A percentile compares a stretch with the other conserved stretches of the same genome.
These are phyloP conservation scores for Lydus trimaculatus DNA, from an alignment of 2,888 invertebrate genomes.

Conservation along the genomic window DNA sequence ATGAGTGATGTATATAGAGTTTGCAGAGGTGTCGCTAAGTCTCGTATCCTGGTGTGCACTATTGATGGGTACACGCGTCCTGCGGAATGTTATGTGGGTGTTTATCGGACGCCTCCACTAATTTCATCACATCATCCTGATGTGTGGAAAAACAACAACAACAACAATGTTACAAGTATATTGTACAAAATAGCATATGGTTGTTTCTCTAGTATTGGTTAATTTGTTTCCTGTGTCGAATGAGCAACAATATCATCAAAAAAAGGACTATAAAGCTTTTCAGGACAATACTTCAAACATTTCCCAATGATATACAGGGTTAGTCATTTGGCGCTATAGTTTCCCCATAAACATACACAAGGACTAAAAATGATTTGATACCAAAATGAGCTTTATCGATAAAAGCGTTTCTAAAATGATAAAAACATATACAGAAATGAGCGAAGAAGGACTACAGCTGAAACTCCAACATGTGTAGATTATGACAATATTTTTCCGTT, in stretches of 20 bases:
- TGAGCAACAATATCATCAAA: slow-evolving; percentile 30
- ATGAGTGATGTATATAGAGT: slow-evolving; percentile 30
- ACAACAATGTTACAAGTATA: slow-evolving; percentile 35
- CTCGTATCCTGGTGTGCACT: slow-evolving; percentile 36
- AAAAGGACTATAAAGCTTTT: slow-evolving; percentile 11
- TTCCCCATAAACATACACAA: no score
- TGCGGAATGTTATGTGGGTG: slow-evolving; percentile 39
- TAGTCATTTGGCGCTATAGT: no score
- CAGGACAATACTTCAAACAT: neutral
- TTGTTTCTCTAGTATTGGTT: slow-evolving; percentile 37
- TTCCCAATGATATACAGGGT: no score
- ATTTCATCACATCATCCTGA: slow-evolving; percentile 21
- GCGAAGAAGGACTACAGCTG: no score
- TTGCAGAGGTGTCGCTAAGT: slow-evolving; percentile 34
- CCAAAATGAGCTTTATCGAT: no score
- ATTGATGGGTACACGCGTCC: slow-evolving; percentile 41
- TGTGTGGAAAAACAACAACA: neutral
- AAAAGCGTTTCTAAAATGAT: neutral
- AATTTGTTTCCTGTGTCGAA: slow-evolving; percentile 42
- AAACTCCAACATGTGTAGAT: no score
- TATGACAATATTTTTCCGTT: no score
- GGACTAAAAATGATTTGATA: no score
- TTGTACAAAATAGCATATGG: slow-evolving; percentile 40
- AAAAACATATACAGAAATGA: no score
- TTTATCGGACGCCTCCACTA: slow-evolving; percentile 35